These are phyloP conservation scores for Phylloscopus trochilus DNA, from an alignment of 2,113 vertebrate species.

Conservation along the genomic window DNA sequence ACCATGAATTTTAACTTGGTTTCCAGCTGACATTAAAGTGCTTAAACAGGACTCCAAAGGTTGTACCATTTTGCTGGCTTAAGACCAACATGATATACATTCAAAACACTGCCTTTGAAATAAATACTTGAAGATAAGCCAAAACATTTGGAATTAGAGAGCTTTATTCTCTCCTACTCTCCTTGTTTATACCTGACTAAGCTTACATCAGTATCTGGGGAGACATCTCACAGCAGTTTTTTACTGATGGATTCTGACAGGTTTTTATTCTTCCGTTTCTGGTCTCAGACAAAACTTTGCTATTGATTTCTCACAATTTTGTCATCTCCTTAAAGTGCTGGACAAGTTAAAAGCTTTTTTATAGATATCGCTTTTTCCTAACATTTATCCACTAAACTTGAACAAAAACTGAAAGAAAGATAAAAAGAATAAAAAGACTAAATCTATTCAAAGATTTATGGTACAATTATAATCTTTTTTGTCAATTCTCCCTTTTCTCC, in stretches of 20 bases:
- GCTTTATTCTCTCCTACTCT: background rate
- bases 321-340: background rate
- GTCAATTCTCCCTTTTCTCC: background rate
- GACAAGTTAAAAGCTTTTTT: constrained; percentile 8
- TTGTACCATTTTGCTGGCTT: background rate
- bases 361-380: background rate
- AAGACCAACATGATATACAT: background rate
- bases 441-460: background rate
- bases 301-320: background rate
- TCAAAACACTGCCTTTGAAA: background rate
- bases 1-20: background rate
- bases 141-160: background rate
- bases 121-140: background rate
- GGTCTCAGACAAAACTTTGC: background rate
- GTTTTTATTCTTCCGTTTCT: background rate
- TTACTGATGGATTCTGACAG: background rate
- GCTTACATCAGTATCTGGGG: background rate
- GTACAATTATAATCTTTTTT: background rate
- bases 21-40: background rate
- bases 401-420: background rate
- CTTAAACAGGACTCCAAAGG: background rate
- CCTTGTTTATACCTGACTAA: background rate
- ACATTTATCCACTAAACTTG: background rate
- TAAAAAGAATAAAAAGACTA: background rate
- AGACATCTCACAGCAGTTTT: background rate